Base-by-base conservation (phyloP, 2,888 invertebrate species). In the Leucoptera coffeella region DNA sequence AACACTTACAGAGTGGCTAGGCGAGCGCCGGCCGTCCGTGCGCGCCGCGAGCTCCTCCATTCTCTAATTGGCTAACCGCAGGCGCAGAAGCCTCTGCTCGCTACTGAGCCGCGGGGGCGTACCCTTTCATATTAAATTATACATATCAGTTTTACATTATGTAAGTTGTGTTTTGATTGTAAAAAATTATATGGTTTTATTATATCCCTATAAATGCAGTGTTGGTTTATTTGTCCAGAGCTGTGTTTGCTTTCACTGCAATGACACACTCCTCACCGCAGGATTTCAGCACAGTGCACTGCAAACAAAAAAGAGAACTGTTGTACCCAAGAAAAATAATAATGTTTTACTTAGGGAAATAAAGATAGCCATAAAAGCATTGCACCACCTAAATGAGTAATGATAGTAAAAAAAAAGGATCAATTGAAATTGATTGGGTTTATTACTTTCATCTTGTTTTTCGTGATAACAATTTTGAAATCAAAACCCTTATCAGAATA, bases 231-330 rank as follows among this genome's bases (percentile, higher is more conserved):
- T 91, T 92, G 77, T 91, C 91, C 60, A 90, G 82, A 75, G 91
- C 90, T 69, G 90, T 90, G 76, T 91, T 92, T 77, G 85, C 88
- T 81, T 92, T 92, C 60, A 88, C 87, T 65, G 92, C 91, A 76
- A 92, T 91, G 47, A 92, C 90, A 73, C 82, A 81, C 74, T 92
- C 91, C 71, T 92, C 91, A 41, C 87, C 87, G 69, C 91, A 91
- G 43, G 91, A 88, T 73, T 89, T 90, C 59, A 92, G 77, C 50
- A 92, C 91, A 45, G 92, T 92, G 80, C 91, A 92, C 80, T 85
- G 67, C 30, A 75, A 27, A 14, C n/a, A 27, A 78, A 49, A 42
- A 56, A 32, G 36, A n/a, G n/a, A n/a, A n/a, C n/a, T n/a, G n/a
- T n/a, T n/a, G n/a, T n/a, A n/a, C n/a, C n/a, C n/a, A n/a, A 35